Conservation (phyloP, 2,113 vertebrate genomes). For the Synodontis membranacea region DNA sequence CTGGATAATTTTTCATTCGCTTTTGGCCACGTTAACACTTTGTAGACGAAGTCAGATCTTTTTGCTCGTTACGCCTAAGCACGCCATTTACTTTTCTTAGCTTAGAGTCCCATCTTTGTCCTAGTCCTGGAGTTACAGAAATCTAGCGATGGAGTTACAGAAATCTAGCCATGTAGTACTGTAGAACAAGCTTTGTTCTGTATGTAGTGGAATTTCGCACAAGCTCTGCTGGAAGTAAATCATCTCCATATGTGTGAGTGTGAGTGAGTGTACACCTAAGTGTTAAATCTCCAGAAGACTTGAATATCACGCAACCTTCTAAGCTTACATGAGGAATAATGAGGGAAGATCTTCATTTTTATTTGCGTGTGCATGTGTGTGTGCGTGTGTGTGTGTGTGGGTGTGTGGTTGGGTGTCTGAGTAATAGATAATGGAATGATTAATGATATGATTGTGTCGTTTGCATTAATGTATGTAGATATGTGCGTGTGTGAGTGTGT, state of each 20-base stretch:
- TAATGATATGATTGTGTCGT: neutral
- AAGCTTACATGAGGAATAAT: neutral
- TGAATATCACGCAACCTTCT: neutral
- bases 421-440: neutral
- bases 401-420: neutral
- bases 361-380: neutral
- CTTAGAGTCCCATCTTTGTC: neutral
- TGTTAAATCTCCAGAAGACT: neutral
- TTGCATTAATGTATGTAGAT: neutral
- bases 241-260: neutral
- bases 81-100: neutral
- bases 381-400: neutral
- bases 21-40: neutral
- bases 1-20: slow-evolving; percentile 6
- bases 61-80: neutral
- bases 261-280: neutral
- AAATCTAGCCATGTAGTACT: neutral
- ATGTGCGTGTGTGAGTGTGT: neutral
- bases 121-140: neutral
- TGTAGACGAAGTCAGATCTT: neutral
- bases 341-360: neutral
- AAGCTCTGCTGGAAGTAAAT: neutral
- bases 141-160: neutral
- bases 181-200: neutral
- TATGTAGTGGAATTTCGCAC: neutral